Evolutionary conservation across 2,888 invertebrate species (phyloP).

Genomic region (Pandemis corylana): DNA sequence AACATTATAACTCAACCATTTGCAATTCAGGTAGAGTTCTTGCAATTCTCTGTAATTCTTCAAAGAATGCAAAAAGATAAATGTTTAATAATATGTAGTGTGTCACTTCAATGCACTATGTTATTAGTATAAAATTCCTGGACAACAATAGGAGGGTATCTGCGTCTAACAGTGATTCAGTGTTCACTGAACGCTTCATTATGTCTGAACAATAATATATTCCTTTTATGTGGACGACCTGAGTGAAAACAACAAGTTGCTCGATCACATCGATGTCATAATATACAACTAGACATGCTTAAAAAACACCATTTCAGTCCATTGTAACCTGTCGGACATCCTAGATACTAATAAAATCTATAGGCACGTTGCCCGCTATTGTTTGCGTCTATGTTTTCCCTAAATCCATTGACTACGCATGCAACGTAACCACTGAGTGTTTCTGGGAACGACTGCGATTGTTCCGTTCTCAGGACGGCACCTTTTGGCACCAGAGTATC

Average conservation of each 20-base stretch:
- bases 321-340: not conserved
- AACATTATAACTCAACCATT: no score
- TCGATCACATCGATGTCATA: conserved; percentile 23
- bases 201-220: conserved; percentile 50
- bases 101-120: conserved; percentile 21
- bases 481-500: conserved; percentile 53
- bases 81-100: conserved; percentile 32
- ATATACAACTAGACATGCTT: not conserved
- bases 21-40: not conserved
- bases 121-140: conserved; percentile 33
- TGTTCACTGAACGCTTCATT: conserved; percentile 48
- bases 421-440: conserved; percentile 57
- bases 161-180: conserved; percentile 42
- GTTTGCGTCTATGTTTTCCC: conserved; percentile 64
- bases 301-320: not conserved
- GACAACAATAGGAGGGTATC: conserved; percentile 42
- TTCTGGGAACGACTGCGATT: conserved; percentile 70
- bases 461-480: conserved; percentile 68
- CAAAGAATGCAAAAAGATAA: conserved; percentile 30
- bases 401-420: conserved; percentile 45
- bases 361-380: conserved; percentile 69
- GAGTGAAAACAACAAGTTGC: conserved; percentile 61
- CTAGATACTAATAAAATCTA: conserved; percentile 37
- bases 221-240: conserved; percentile 53
- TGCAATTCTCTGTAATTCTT: not conserved